Percentiles rank a stretch among this genome's conserved stretches.
Evolutionary conservation across 2,113 vertebrate genomes (phyloP).

Genomic region (Bos javanicus): DNA sequence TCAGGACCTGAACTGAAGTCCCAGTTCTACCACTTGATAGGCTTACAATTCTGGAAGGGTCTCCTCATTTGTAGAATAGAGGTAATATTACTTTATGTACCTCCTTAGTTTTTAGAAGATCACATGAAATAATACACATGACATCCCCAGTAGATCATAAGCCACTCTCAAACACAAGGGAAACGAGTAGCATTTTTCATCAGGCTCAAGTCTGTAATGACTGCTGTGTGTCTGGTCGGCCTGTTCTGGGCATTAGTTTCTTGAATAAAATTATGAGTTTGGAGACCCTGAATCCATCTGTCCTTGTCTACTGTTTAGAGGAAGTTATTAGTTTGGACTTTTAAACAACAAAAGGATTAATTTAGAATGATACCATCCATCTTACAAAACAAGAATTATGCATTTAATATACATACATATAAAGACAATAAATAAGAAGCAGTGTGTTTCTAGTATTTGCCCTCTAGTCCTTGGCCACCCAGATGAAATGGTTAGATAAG

Average conservation of each 20-base stretch:
- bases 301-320: not conserved
- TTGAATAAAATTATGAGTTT: constrained; percentile 17
- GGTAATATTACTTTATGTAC: not conserved
- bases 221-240: constrained; percentile 9
- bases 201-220: not conserved
- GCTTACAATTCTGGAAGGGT: not conserved
- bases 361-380: not conserved
- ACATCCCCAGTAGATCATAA: not conserved
- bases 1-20: not conserved
- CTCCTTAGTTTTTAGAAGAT: not conserved
- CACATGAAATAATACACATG: not conserved
- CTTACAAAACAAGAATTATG: not conserved
- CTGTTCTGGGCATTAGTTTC: not conserved
- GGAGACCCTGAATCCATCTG: not conserved
- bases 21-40: not conserved
- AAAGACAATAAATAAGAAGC: not conserved
- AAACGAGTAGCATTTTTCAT: not conserved
- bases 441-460: not conserved
- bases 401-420: not conserved
- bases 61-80: not conserved
- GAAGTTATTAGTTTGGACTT: not conserved
- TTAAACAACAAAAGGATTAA: not conserved
- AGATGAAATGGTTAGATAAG: not conserved
- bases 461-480: not conserved
- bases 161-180: not conserved